Evolutionary conservation across 2,113 vertebrate species (phyloP), one percentile per base, ranked within the genome.

Genomic region (Austrofundulus limnaeus): DNA sequence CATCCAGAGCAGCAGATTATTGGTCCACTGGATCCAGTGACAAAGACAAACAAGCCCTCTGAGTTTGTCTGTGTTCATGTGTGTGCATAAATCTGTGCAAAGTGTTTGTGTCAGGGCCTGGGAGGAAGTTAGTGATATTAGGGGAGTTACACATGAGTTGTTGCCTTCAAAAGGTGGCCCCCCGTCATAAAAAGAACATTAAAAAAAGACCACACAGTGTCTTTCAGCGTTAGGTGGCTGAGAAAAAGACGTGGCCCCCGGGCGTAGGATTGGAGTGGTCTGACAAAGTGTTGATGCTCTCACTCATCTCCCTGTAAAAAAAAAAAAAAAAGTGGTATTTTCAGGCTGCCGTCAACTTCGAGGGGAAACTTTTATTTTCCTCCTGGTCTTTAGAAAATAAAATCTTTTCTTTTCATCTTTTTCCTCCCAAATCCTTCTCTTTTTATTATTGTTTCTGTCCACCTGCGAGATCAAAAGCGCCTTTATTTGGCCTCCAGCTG

Each of bases 1-100:
- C 86, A 79, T 76, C 66, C 66, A 83, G 74, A 86, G 80, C 81
- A 2, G 73, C 66, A 13, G 25, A 56, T 80, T 72, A 67, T 77
- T 14, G 15, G 51, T 63, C 19, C 24, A n/a, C 43, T 19, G 67
- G 59, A 77, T 80, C 76, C 20, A 21, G 61, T 77, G 70, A 77
- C 80, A 81, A 73, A 75, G 66, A 68, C 70, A 76, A 62, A 62
- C 50, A 7, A 24, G n/a, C n/a, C 58, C 47, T 61, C 69, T 38
- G 48, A 54, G 76, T 61, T 76, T 78, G 69, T 64, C 58, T 79
- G 69, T 16, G 15, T 70, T 64, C 31, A 0, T 51, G 65, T 39
- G 61, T 53, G 59, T 47, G 74, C 69, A 41, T 70, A 37, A 52
- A 61, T 55, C 58, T 52, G 57, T 58, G 47, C 6, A 43, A n/a